phyloP scores from a whole-genome alignment of 1,140 invertebrate species.

The Aphidius ervi region DNA sequence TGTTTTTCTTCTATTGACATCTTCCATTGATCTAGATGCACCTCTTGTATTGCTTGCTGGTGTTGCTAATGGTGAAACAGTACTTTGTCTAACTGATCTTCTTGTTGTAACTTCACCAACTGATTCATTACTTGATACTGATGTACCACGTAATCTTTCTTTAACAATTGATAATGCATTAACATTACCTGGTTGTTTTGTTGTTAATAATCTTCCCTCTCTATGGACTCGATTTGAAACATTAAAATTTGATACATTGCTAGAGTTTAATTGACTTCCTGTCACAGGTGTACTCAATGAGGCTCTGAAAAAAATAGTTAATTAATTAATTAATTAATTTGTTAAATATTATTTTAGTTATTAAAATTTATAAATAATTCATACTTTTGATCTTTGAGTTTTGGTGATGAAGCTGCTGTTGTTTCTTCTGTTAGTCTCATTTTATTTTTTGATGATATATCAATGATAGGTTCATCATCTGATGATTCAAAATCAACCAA shows the following conservation, averaged over 20 bases:
- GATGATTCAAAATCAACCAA: conserved; percentile 61
- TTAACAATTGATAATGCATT: conserved; percentile 38
- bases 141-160: conserved; percentile 48
- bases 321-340: too few relatives aligned
- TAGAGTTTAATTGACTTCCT: conserved; percentile 44
- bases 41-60: conserved; percentile 51
- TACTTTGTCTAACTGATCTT: conserved; percentile 49
- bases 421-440: conserved; percentile 44
- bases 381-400: conserved; percentile 52
- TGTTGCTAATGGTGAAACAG: conserved; percentile 48
- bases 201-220: conserved; percentile 48
- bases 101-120: conserved; percentile 44
- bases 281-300: conserved; percentile 37
- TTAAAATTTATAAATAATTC: conserved; percentile 19
- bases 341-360: too few relatives aligned
- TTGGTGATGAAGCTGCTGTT: conserved; percentile 41
- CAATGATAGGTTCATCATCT: conserved; percentile 69
- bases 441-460: conserved; percentile 63
- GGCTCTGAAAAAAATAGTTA: conserved; percentile 30
- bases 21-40: conserved; percentile 48
- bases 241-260: conserved; percentile 44
- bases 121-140: conserved; percentile 45
- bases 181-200: conserved; percentile 39
- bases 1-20: conserved; percentile 51
- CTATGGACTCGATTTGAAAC: conserved; percentile 46